Percentiles rank a stretch among this genome's conserved stretches.
phyloP scores from a whole-genome alignment of 1,140 invertebrate species.

The Diachasmimorpha longicaudata region DNA sequence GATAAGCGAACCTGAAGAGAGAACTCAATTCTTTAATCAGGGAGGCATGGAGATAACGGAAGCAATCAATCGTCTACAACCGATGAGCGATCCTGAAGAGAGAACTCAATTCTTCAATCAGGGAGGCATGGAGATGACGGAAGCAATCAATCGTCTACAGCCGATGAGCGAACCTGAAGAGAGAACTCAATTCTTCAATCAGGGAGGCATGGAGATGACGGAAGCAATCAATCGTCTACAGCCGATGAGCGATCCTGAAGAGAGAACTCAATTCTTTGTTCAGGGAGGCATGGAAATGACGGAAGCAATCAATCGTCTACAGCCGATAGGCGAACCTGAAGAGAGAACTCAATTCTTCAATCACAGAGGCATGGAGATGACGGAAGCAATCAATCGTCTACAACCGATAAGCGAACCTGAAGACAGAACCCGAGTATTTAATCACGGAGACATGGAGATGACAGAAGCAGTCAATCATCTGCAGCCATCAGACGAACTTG shows the following conservation, averaged over 20 bases:
- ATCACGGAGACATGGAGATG: neutral
- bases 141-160: slow-evolving; percentile 4
- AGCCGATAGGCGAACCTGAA: neutral
- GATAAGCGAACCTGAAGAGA: neutral
- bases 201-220: slow-evolving; percentile 2
- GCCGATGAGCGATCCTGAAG: neutral
- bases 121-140: slow-evolving; percentile 25
- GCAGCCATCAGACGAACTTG: neutral
- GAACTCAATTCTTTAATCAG: neutral
- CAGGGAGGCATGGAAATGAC: neutral
- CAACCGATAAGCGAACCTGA: neutral
- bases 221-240: slow-evolving; percentile 9
- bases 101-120: neutral
- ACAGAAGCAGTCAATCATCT: slow-evolving; percentile 12
- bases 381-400: slow-evolving; percentile 6
- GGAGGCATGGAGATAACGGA: slow-evolving; percentile 27
- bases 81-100: neutral
- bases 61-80: slow-evolving; percentile 11
- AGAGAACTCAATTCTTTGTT: neutral
- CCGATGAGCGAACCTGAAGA: neutral
- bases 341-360: neutral
- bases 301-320: slow-evolving; percentile 1
- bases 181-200: neutral
- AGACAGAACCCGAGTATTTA: neutral
- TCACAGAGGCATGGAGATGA: neutral